phyloP scores from a whole-genome alignment of 2,113 vertebrate genomes.

The Eptesicus fuscus region DNA sequence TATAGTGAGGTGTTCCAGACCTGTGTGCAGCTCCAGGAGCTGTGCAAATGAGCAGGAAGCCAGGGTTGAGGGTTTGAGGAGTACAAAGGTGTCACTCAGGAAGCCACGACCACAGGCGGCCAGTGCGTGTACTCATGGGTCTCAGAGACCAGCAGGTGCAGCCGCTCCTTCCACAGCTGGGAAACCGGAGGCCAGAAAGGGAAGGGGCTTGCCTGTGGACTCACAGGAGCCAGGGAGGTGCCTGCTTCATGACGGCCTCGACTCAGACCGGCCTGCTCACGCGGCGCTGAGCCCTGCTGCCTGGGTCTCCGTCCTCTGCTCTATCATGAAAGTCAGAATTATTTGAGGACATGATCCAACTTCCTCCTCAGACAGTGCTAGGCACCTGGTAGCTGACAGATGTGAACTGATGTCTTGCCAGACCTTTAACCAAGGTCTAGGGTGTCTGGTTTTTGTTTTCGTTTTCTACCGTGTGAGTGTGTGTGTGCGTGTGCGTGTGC shows the following conservation, averaged over 20 bases:
- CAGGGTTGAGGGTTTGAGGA: background rate
- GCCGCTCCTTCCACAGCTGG: background rate
- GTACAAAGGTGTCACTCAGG: background rate
- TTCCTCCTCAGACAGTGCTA: background rate
- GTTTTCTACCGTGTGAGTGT: background rate
- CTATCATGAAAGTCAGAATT: background rate
- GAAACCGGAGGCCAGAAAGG: background rate
- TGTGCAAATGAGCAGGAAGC: background rate
- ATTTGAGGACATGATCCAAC: background rate
- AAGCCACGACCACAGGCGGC: background rate
- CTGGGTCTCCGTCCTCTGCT: background rate
- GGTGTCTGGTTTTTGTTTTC: background rate
- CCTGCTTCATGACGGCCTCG: rapidly evolving
- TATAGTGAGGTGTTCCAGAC: background rate
- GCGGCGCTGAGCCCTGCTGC: rapidly evolving
- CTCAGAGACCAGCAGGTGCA: background rate
- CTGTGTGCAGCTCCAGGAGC: background rate
- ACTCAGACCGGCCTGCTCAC: rapidly evolving
- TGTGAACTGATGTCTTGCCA: background rate
- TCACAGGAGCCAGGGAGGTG: background rate
- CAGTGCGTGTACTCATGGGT: background rate
- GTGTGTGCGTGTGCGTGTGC: background rate
- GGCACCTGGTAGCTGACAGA: background rate
- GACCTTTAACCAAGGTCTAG: background rate
- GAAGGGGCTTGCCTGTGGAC: too few species aligned